Percentiles rank a stretch among this genome's conserved stretches.
These are phyloP conservation scores for Podarcis raffonei DNA, from an alignment of 2,113 vertebrate genomes.

Conservation along the genomic window DNA sequence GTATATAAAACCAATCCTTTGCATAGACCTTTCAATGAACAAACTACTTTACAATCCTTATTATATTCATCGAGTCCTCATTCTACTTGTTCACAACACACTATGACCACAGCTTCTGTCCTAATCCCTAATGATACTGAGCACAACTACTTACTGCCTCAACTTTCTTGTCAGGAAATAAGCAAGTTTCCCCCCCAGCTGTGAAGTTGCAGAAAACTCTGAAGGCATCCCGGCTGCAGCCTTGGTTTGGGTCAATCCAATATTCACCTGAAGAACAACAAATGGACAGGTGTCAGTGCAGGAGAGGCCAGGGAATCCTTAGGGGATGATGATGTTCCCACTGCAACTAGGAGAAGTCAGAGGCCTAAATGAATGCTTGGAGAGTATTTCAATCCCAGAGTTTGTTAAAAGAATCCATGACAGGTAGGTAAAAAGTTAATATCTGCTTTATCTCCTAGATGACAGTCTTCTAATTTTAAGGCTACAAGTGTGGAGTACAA, in stretches of 20 bases:
- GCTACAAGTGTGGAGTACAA: neutral
- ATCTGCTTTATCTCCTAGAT: neutral
- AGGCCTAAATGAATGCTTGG: neutral
- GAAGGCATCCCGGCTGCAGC: conserved; percentile 86
- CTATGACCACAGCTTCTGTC: no score
- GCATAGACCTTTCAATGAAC: neutral
- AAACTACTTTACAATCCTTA: neutral
- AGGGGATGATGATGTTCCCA: fast-evolving
- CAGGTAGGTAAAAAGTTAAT: neutral
- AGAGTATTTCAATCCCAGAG: neutral
- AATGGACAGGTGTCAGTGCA: neutral
- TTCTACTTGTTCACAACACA: neutral
- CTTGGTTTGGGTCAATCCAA: conserved; percentile 97
- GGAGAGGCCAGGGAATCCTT: neutral
- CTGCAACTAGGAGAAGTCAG: neutral
- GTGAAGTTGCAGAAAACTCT: conserved; percentile 94
- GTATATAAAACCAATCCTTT: neutral
- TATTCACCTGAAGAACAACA: conserved; percentile 83
- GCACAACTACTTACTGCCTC: conserved; percentile 77
- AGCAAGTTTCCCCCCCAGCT: conserved; percentile 89
- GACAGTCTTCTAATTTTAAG: neutral
- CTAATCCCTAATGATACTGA: neutral
- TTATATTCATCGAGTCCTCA: no score
- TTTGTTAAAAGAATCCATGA: neutral
- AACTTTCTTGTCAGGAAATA: conserved; percentile 87